phyloP scores from a whole-genome alignment of 2,888 invertebrate genomes.

The Apocheima hispidaria region DNA sequence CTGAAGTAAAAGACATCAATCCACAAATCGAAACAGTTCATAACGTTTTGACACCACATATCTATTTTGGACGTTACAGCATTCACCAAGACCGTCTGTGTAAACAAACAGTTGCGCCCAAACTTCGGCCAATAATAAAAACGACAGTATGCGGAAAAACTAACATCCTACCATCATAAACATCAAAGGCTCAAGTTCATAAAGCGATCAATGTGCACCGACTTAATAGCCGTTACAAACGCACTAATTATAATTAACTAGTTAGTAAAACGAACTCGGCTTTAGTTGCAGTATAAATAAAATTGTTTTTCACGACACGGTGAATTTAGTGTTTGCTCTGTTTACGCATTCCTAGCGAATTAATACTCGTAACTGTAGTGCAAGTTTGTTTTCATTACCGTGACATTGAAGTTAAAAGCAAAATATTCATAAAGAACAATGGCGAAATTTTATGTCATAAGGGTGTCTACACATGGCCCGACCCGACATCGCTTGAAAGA shows the following conservation, averaged over 20 bases:
- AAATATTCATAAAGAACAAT: background rate
- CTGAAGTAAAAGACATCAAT: conserved; percentile 46
- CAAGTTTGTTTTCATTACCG: too few species aligned
- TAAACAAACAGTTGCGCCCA: conserved; percentile 83
- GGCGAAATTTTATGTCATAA: too few species aligned
- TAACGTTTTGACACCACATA: conserved; percentile 82
- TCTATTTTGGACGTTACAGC: conserved; percentile 77
- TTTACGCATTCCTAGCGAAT: conserved; percentile 39
- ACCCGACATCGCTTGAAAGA: too few species aligned
- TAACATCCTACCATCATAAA: conserved; percentile 83
- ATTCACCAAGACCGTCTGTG: conserved; percentile 69
- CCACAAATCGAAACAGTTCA: conserved; percentile 69
- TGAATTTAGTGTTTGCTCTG: conserved; percentile 39
- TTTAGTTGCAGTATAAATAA: conserved; percentile 40
- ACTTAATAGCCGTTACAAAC: conserved; percentile 68
- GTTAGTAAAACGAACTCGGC: conserved; percentile 41
- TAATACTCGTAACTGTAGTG: background rate
- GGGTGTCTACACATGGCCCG: too few species aligned
- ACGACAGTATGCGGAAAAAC: conserved; percentile 85
- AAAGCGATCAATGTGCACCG: conserved; percentile 78
- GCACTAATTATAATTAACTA: conserved; percentile 67
- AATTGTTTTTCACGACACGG: conserved; percentile 34
- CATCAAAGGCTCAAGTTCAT: conserved; percentile 78
- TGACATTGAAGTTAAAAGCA: background rate
- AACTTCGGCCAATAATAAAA: conserved; percentile 85